Conservation (phyloP, 2,113 vertebrate species). For the Tiliqua scincoides region DNA sequence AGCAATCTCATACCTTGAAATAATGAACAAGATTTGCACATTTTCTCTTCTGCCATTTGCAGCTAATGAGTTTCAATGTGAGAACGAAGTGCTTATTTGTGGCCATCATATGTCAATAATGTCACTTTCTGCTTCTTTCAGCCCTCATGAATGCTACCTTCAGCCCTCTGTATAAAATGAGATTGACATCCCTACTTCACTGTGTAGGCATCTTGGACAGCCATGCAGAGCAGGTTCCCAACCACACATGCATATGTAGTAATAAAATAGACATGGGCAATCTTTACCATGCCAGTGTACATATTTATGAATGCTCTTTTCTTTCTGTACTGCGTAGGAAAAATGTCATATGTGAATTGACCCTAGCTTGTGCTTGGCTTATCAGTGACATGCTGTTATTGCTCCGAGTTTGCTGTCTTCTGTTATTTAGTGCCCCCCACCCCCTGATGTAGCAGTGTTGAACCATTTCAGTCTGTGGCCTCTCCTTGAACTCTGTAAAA, state of each 20-base stretch:
- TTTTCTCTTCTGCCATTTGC: no score
- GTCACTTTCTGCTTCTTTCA: no score
- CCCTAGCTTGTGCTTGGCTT: background rate
- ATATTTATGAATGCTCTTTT: background rate
- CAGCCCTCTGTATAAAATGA: no score
- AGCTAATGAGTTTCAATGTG: no score
- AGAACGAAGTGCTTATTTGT: no score
- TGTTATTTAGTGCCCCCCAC: conserved; percentile 61
- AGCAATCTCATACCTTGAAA: no score
- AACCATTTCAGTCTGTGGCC: conserved; percentile 67
- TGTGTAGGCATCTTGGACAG: no score
- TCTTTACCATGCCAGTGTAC: background rate
- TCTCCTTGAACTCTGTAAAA: conserved; percentile 77
- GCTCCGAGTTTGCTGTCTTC: conserved; percentile 48
- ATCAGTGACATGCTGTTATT: background rate
- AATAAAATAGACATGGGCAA: background rate
- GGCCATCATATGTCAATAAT: no score
- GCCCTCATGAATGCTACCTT: no score
- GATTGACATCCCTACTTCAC: no score
- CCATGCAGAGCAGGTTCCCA: background rate
- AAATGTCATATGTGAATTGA: background rate
- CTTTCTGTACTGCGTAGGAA: background rate
- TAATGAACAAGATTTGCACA: no score
- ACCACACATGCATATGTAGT: background rate
- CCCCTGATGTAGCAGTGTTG: conserved; percentile 15